Evolutionary conservation across 2,113 vertebrate species (phyloP).

Genomic region (Peromyscus maniculatus): DNA sequence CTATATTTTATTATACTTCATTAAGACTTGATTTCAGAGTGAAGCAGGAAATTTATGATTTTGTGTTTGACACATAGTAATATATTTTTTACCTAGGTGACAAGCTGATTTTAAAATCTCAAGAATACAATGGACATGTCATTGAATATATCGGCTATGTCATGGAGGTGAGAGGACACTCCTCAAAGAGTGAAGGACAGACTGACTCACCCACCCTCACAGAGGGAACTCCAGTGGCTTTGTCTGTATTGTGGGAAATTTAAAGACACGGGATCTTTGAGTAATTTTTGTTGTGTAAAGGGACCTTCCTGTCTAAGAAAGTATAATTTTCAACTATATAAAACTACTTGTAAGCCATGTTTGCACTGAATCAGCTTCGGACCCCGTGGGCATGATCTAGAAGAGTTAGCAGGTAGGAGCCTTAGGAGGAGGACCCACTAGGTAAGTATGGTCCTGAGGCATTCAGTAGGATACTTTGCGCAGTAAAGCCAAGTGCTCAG

Average conservation of each 20-base stretch:
- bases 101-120: slow-evolving; percentile 92
- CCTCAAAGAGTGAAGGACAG: neutral
- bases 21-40: neutral
- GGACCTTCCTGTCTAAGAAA: neutral
- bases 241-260: neutral
- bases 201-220: neutral
- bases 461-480: neutral
- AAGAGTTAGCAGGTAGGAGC: neutral
- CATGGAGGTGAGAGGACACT: slow-evolving; percentile 88
- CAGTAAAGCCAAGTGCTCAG: neutral
- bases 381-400: neutral
- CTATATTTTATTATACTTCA: neutral
- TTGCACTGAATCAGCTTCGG: neutral
- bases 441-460: neutral
- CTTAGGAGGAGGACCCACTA: neutral
- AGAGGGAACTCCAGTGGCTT: neutral
- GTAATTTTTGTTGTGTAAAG: neutral
- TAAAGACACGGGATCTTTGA: neutral
- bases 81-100: slow-evolving; percentile 89
- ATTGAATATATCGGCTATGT: slow-evolving; percentile 91
- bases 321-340: neutral
- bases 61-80: neutral
- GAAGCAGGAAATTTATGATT: neutral
- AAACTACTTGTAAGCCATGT: neutral
- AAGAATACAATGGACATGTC: slow-evolving; percentile 82